These are phyloP conservation scores for Phylloscopus collybita DNA, from an alignment of 2,797 vertebrate genomes.

Conservation along the genomic window DNA sequence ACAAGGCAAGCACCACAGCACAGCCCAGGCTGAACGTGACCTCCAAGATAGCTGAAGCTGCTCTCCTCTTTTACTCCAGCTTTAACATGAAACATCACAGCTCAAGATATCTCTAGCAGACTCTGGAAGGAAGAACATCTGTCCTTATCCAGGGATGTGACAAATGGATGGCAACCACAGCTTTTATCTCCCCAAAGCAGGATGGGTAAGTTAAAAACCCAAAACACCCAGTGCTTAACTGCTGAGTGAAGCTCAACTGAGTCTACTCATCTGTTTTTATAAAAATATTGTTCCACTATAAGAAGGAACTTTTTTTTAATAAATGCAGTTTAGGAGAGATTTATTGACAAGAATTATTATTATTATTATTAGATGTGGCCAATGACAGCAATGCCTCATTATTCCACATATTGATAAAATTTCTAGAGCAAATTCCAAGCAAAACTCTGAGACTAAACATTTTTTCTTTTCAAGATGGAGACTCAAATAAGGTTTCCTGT, in stretches of 20 bases:
- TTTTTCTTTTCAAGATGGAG: not conserved
- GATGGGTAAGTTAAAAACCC: rapidly evolving
- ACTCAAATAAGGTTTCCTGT: not conserved
- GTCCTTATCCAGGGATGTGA: not conserved
- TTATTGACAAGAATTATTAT: not conserved
- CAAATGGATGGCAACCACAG: not conserved
- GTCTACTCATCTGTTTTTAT: not conserved
- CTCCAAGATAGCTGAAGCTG: not conserved
- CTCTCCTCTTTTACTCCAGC: not conserved
- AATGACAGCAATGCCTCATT: not conserved
- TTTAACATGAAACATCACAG: not conserved
- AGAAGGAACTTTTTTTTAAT: not conserved
- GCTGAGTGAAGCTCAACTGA: not conserved
- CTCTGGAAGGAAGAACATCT: not conserved
- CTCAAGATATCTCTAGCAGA: not conserved
- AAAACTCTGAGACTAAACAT: not conserved
- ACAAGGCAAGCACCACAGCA: not conserved
- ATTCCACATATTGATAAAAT: rapidly evolving
- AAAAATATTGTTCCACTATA: not conserved
- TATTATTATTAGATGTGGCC: not conserved
- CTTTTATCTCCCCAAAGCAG: conserved; percentile 32
- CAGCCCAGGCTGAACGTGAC: not conserved
- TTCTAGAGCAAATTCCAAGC: not conserved
- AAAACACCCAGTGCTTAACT: rapidly evolving
- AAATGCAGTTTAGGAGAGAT: not conserved